These are phyloP conservation scores for Mongoloraphidia duomilia DNA, from an alignment of 2,888 invertebrate species.

Conservation along the genomic window DNA sequence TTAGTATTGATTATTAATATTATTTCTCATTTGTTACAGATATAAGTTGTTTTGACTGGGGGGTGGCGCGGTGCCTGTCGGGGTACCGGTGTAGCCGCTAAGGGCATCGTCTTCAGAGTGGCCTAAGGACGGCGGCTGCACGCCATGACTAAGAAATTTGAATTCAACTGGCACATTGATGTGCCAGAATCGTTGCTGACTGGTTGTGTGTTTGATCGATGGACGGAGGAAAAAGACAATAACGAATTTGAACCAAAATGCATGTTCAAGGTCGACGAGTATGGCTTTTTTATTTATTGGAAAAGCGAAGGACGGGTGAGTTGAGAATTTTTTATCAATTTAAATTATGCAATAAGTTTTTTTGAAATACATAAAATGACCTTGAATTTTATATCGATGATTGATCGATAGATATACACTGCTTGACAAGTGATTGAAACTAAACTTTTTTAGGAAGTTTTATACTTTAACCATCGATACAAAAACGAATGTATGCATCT, in stretches of 20 bases:
- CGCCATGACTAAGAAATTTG: constrained; percentile 92
- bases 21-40: background rate
- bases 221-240: constrained; percentile 95
- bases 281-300: constrained; percentile 98
- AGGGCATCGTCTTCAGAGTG: background rate
- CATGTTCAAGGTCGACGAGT: constrained; percentile 87
- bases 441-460: too few species aligned
- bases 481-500: too few species aligned
- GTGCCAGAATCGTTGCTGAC: constrained; percentile 75
- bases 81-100: background rate
- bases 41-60: background rate
- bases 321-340: background rate
- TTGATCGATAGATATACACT: too few species aligned
- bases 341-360: background rate
- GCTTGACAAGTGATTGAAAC: too few species aligned
- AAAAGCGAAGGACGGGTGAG: constrained; percentile 87
- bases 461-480: too few species aligned
- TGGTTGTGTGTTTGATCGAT: constrained; percentile 89
- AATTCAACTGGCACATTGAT: constrained; percentile 95
- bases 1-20: background rate
- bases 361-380: constrained; percentile 1
- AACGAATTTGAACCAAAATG: constrained; percentile 79
- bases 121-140: too few species aligned
- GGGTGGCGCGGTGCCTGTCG: background rate
- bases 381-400: background rate